A percentile compares a stretch with the other conserved stretches of the same genome.
Conservation (phyloP, 2,797 vertebrate genomes). For the Trematomus bernacchii region DNA sequence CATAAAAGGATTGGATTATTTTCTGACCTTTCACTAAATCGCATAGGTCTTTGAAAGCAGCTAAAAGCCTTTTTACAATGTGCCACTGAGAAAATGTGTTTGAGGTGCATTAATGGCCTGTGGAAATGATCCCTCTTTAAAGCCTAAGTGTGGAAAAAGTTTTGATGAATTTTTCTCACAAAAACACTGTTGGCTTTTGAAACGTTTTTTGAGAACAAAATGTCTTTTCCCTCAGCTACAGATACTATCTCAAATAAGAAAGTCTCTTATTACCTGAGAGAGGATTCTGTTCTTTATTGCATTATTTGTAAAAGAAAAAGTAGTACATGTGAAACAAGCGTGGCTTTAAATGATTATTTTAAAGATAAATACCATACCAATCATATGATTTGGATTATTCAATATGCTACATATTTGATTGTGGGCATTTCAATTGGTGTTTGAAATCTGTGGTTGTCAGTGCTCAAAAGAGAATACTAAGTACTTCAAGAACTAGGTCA, state of each 20-base stretch:
- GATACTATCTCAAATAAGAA: not conserved
- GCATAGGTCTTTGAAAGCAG: constrained; percentile 61
- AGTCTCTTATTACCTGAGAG: constrained; percentile 1
- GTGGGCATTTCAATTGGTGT: constrained; percentile 40
- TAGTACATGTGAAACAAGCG: not conserved
- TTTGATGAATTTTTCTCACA: constrained; percentile 16
- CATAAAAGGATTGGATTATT: constrained; percentile 63
- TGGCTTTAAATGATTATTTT: constrained; percentile 31
- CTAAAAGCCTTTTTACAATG: constrained; percentile 51
- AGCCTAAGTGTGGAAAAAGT: constrained; percentile 20
- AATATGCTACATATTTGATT: constrained; percentile 52
- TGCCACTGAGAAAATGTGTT: constrained; percentile 55
- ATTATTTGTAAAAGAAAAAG: constrained; percentile 6
- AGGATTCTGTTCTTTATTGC: constrained; percentile 5
- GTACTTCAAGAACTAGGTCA: constrained; percentile 51
- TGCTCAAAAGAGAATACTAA: constrained; percentile 61
- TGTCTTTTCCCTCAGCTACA: not conserved
- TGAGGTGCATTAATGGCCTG: constrained; percentile 43
- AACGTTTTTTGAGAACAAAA: constrained; percentile 15
- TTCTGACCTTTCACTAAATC: constrained; percentile 68
- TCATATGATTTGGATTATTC: constrained; percentile 31
- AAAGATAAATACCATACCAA: constrained; percentile 30
- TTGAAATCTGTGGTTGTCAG: constrained; percentile 45
- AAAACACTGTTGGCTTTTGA: constrained; percentile 16
- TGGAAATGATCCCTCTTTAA: constrained; percentile 48